Conservation (phyloP, 1,140 invertebrate species). For the Drosophila prosaltans region DNA sequence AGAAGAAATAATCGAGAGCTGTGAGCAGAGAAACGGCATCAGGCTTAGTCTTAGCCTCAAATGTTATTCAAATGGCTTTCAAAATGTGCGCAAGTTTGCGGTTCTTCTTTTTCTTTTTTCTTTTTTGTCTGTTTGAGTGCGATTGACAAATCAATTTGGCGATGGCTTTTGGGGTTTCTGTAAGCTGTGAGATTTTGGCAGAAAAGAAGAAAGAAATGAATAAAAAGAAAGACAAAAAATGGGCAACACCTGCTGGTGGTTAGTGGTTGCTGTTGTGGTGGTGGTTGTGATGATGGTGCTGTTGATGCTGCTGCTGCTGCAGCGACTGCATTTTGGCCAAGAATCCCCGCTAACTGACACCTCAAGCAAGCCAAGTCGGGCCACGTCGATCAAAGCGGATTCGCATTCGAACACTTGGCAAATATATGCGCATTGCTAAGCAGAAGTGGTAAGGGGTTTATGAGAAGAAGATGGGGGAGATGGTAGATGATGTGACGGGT, state of each 20-base stretch:
- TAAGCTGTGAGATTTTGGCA: slow-evolving; percentile 32
- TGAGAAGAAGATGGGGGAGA: neutral
- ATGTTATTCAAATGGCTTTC: slow-evolving; percentile 78
- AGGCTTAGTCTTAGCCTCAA: slow-evolving; percentile 36
- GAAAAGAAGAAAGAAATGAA: slow-evolving; percentile 1
- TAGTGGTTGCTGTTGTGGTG: slow-evolving; percentile 47
- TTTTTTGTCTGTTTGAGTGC: slow-evolving; percentile 35
- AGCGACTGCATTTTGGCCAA: slow-evolving; percentile 43
- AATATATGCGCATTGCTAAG: slow-evolving; percentile 75
- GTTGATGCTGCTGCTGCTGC: slow-evolving; percentile 12
- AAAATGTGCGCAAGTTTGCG: slow-evolving; percentile 76
- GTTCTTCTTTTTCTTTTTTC: slow-evolving; percentile 26
- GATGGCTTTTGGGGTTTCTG: slow-evolving; percentile 53
- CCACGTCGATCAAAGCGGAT: slow-evolving; percentile 70
- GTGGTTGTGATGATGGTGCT: slow-evolving; percentile 4
- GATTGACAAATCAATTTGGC: slow-evolving; percentile 80
- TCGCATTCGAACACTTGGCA: slow-evolving; percentile 72
- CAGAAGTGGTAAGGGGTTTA: slow-evolving; percentile 27
- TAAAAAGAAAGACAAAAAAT: neutral
- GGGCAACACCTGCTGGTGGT: slow-evolving; percentile 72
- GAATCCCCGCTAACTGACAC: slow-evolving; percentile 56
- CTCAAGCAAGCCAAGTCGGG: slow-evolving; percentile 49
- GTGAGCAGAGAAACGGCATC: slow-evolving; percentile 15
- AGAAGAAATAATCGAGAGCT: slow-evolving; percentile 25
- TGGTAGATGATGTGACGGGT: neutral